Evolutionary conservation across 2,113 vertebrate genomes (phyloP), one percentile per base, ranked within the genome.

Genomic region (Oxyruncus cristatus): DNA sequence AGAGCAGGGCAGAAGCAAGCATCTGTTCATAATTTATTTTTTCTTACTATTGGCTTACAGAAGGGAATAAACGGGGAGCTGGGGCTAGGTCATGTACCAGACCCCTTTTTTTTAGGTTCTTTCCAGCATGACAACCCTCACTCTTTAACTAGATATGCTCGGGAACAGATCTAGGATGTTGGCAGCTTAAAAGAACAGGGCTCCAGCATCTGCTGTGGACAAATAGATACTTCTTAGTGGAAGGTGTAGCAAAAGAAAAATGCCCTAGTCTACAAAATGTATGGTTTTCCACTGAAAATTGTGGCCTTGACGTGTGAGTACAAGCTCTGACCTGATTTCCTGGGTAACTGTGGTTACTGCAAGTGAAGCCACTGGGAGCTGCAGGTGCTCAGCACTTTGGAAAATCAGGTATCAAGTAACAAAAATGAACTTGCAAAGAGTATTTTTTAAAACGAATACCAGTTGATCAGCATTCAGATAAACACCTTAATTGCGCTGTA

Each of bases 361-460:
- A 94, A 47, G 59, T 46, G 61, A 86, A 96, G 76, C 28, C 79
- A 81, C 42, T 56, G 68, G 55, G 63, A 90, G 11, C 55, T 92
- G 72, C 90, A 96, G 82, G 82, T 95, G 35, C 52, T 96, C 22
- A 71, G 72, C 49, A 35, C 63, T 94, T 95, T 65, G 65, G 63
- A 94, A 94, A 84, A 67, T 70, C 74, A 71, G 35, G 50, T 92
- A 49, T 74, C 39, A 85, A 75, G 59, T 86, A 87, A 82, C 67
- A 11, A 87, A 91, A 73, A 14, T 72, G 37, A 55, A 89, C 28
- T 96, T 84, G 73, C 58, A 94, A 93, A 79, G n/a, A 53, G 14
- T 21, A 6, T 17, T 59, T 41, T 41, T 75, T 20, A 35, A 62
- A 10, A 71, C 63, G 26, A 72, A 37, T 72, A 39, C 16, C 3